These are phyloP conservation scores for Epiblema foenella DNA, from an alignment of 2,888 invertebrate genomes.

Conservation along the genomic window DNA sequence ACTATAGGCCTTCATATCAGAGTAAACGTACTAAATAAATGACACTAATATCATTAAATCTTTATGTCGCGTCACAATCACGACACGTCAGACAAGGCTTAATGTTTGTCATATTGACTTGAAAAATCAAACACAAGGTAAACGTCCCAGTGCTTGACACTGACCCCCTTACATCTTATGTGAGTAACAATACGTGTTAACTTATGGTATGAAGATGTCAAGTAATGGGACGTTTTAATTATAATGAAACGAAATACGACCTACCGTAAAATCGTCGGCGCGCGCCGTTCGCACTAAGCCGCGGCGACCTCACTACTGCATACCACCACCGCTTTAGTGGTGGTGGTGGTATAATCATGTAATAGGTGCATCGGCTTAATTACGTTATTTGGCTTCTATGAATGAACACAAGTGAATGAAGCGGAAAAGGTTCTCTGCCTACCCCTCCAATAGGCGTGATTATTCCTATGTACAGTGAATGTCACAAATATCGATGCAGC, in stretches of 20 bases:
- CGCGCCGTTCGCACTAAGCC: slow-evolving; percentile 19
- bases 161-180: too few relatives aligned
- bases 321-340: background rate
- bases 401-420: background rate
- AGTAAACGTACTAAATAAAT: too few relatives aligned
- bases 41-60: too few relatives aligned
- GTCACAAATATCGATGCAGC: too few relatives aligned
- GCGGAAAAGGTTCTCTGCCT: too few relatives aligned
- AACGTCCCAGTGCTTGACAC: background rate
- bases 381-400: background rate
- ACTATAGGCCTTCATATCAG: too few relatives aligned
- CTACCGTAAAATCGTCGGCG: slow-evolving; percentile 30
- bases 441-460: too few relatives aligned
- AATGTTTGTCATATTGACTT: too few relatives aligned
- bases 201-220: background rate
- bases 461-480: too few relatives aligned
- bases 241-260: slow-evolving; percentile 4
- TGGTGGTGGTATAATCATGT: background rate
- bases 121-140: too few relatives aligned
- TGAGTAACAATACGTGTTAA: background rate
- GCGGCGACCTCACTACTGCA: slow-evolving; percentile 35
- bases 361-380: background rate
- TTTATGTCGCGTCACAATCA: too few relatives aligned
- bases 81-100: too few relatives aligned
- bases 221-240: background rate